Conservation (phyloP, 2,113 vertebrate genomes). For the Malurus melanocephalus region DNA sequence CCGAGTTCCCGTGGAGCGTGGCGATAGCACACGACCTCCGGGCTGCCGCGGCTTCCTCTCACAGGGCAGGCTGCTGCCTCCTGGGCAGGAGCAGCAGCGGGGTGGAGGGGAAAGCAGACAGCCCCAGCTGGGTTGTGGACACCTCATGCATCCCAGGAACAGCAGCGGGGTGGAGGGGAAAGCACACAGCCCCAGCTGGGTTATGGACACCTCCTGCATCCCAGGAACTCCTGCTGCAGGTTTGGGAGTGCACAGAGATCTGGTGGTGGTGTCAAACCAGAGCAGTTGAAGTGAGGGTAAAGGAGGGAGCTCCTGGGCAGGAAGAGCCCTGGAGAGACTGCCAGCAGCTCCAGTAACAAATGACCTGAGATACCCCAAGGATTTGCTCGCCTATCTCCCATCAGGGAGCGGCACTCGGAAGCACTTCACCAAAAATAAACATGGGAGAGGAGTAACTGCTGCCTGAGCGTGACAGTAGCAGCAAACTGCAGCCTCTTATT, state of each 20-base stretch:
- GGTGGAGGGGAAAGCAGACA: not conserved
- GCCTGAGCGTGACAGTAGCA: not conserved
- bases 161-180: no score
- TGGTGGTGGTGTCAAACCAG: not conserved
- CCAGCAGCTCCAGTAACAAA: not conserved
- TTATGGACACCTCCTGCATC: not conserved
- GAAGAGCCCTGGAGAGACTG: fast-evolving
- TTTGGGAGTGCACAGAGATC: fast-evolving
- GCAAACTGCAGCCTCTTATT: not conserved
- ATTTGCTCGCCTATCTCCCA: not conserved
- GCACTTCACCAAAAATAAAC: slow-evolving; percentile 18
- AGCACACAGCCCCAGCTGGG: no score
- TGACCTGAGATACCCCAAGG: not conserved
- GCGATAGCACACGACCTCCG: not conserved
- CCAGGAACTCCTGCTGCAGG: not conserved
- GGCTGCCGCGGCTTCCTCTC: not conserved
- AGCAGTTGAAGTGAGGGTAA: not conserved
- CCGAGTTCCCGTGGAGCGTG: not conserved
- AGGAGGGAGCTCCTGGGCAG: not conserved
- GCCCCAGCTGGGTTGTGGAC: not conserved
- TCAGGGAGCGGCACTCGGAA: slow-evolving; percentile 27
- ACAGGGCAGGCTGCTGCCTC: not conserved
- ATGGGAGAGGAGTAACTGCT: not conserved
- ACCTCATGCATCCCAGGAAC: not conserved
- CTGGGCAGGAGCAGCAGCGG: not conserved